These are phyloP conservation scores for Danionella dracula DNA, from an alignment of 2,797 vertebrate genomes.

Conservation along the genomic window DNA sequence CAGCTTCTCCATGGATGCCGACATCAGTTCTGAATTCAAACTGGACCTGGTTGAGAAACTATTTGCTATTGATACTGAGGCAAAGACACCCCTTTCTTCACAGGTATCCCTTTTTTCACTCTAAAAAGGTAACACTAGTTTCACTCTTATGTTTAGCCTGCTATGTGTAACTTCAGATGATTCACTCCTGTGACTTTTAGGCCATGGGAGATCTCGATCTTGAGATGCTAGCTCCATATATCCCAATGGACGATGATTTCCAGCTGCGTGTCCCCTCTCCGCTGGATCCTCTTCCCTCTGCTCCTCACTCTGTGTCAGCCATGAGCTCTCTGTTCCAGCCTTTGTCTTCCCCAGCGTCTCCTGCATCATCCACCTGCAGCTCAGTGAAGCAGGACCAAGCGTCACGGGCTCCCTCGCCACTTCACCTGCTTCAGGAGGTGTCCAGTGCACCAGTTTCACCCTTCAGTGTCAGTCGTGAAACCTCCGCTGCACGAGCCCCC, in stretches of 20 bases:
- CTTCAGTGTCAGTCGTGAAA: slow-evolving; percentile 15
- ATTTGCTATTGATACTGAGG: slow-evolving; percentile 91
- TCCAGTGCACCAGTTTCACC: slow-evolving; percentile 60
- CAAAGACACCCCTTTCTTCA: slow-evolving; percentile 83
- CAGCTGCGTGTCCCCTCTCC: slow-evolving; percentile 86
- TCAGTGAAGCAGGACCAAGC: slow-evolving; percentile 64
- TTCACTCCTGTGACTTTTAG: slow-evolving; percentile 50
- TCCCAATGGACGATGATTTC: slow-evolving; percentile 99
- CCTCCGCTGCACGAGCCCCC: not conserved
- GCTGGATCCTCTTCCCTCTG: slow-evolving; percentile 22
- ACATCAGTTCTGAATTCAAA: slow-evolving; percentile 89
- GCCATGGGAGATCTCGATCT: slow-evolving; percentile 85
- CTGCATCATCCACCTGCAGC: slow-evolving; percentile 7
- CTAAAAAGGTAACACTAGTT: too few species aligned
- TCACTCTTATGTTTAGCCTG: too few species aligned
- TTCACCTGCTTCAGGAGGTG: slow-evolving; percentile 60
- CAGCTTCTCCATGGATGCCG: slow-evolving; percentile 67
- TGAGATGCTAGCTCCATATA: slow-evolving; percentile 97
- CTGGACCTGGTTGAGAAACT: slow-evolving; percentile 93
- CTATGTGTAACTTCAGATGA: not conserved
- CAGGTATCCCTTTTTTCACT: slow-evolving; percentile 76
- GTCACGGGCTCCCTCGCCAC: slow-evolving; percentile 65
- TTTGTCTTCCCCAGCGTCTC: slow-evolving; percentile 19
- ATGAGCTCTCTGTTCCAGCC: slow-evolving; percentile 46
- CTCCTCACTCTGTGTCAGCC: slow-evolving; percentile 22